These are phyloP conservation scores for Achroia grisella DNA, from an alignment of 1,140 invertebrate species.

Conservation along the genomic window DNA sequence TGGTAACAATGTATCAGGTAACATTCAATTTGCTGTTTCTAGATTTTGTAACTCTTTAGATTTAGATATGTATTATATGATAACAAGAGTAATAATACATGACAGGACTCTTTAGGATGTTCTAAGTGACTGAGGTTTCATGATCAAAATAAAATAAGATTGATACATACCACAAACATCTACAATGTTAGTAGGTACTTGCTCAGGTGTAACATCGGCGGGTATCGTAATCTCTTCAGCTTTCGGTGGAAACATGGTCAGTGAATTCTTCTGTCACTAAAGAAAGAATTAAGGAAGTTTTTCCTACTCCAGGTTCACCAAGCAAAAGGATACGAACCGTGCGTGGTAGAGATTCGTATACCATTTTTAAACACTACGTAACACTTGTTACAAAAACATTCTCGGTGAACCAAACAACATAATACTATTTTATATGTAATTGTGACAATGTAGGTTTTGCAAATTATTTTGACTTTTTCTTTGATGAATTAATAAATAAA, in stretches of 20 bases:
- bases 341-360: slow-evolving; percentile 70
- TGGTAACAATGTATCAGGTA: too few species aligned
- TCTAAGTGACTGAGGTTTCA: too few species aligned
- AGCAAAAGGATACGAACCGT: slow-evolving; percentile 93
- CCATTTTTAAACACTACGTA: slow-evolving; percentile 33
- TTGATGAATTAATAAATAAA: too few species aligned
- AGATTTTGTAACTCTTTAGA: too few species aligned
- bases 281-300: slow-evolving; percentile 97
- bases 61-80: too few species aligned
- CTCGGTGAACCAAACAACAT: not conserved
- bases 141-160: too few species aligned
- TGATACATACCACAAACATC: slow-evolving; percentile 88
- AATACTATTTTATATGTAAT: not conserved
- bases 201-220: slow-evolving; percentile 97
- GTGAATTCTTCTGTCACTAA: slow-evolving; percentile 98
- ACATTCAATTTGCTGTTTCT: too few species aligned
- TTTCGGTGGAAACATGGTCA: slow-evolving; percentile 94
- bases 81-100: too few species aligned
- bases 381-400: slow-evolving; percentile 8
- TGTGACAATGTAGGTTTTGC: too few species aligned
- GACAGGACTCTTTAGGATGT: too few species aligned
- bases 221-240: slow-evolving; percentile 99
- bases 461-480: too few species aligned
- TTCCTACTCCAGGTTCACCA: slow-evolving; percentile 94
- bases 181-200: slow-evolving; percentile 98